A percentile compares a stretch with the other conserved stretches of the same genome.
phyloP scores from a whole-genome alignment of 1,140 invertebrate species.

The Apis florea region DNA sequence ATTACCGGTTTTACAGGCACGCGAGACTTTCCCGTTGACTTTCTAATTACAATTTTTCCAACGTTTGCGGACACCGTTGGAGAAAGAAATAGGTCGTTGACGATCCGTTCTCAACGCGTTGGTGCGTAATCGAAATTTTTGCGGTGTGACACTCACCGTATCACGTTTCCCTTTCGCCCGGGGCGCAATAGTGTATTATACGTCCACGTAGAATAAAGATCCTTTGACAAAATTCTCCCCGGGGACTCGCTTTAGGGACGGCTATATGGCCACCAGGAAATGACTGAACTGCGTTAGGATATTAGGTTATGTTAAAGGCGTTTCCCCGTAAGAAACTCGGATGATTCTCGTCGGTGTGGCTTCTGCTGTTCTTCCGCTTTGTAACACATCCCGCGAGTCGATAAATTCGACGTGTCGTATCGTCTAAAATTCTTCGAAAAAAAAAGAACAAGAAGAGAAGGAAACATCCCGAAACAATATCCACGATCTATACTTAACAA shows the following conservation, averaged over 20 bases:
- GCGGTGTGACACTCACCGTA: conserved; percentile 65
- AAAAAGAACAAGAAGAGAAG: neutral
- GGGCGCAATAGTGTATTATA: conserved; percentile 77
- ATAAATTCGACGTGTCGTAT: too few species aligned
- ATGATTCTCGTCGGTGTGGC: conserved; percentile 33
- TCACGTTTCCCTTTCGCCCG: conserved; percentile 74
- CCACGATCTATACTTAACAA: neutral
- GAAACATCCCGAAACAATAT: neutral
- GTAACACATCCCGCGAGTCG: too few species aligned
- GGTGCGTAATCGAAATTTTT: conserved; percentile 68
- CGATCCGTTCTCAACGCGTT: conserved; percentile 57
- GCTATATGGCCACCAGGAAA: conserved; percentile 79
- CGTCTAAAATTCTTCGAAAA: neutral
- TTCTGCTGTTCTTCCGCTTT: neutral
- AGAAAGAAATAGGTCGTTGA: conserved; percentile 20
- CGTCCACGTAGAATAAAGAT: conserved; percentile 79
- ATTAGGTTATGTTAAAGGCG: conserved; percentile 77
- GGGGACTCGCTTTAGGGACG: conserved; percentile 75
- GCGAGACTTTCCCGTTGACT: neutral
- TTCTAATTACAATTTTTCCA: neutral
- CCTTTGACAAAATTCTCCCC: conserved; percentile 81
- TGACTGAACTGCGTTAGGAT: conserved; percentile 80
- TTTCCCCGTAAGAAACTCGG: conserved; percentile 68
- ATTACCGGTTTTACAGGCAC: neutral
- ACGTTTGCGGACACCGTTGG: neutral